Base-by-base conservation (phyloP, 1,140 invertebrate species). In the Heliconius hewitsoni region DNA sequence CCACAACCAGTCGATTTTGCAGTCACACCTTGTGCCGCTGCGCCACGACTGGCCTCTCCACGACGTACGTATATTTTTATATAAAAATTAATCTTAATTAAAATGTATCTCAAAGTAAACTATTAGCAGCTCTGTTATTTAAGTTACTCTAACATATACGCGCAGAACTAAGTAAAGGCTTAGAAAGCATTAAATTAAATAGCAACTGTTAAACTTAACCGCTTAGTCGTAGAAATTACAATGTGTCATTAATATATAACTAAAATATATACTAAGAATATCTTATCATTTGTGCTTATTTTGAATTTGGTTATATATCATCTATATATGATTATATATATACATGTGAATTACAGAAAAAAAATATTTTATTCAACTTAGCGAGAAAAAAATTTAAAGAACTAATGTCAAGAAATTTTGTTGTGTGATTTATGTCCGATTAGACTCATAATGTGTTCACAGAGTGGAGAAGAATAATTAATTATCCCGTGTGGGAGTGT, bases 131-230 rank as follows among this genome's bases (percentile, higher is more conserved):
- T 66, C 75, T 73, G 19, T 39, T 73, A 80, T 46, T 66, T 23
- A 76, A 66, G 39, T 80, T 80, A 27, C 55, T 57, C 71, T 73
- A 73, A 75, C 70, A 80, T 77, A 72, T 60, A 66, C 60, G 72
- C 75, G 27, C 34, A 27, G 75, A 77, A 81, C 75, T 81, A 81
- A 81, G 79, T 81, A 81, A 71, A 66, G 72, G 55, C 79, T 81
- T 81, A 81, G 70, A 60, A 55, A 76, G 75, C 79, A 60, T 66
- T 27, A 66, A 13, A 66, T 66, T 66, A 66, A 66, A 66, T 66
- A 66, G 23, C 60, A 30, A 66, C 60, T 16, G 60, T 66, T 66
- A 66, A 66, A 66, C 13, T 66, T 66, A 66, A 66, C 60, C 1
- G 60, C 60, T 66, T 16, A 30, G 60, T 66, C n/a, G 60, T 30